Evolutionary conservation across 2,113 vertebrate genomes (phyloP).

Genomic region (Oxygymnocypris stewartii): DNA sequence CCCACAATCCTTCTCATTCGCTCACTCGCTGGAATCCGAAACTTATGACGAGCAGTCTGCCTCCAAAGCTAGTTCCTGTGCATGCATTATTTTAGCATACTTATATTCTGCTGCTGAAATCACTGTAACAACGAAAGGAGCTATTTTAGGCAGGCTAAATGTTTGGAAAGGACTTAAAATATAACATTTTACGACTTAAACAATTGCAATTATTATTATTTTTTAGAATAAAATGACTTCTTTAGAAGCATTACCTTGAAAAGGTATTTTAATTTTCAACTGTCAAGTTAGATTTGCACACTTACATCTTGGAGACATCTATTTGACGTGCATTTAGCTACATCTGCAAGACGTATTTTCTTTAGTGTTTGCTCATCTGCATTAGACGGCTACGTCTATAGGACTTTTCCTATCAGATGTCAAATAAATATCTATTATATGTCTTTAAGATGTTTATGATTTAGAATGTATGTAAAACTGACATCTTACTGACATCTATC

Average conservation of each 20-base stretch:
- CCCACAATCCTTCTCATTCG: neutral
- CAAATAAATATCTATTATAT: too few relatives aligned
- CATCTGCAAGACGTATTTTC: too few relatives aligned
- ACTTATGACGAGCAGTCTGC: constrained; percentile 10
- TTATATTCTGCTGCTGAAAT: neutral
- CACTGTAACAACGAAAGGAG: neutral
- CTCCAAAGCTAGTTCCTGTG: neutral
- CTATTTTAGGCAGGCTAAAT: neutral
- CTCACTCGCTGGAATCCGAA: neutral
- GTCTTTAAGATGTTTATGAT: too few relatives aligned
- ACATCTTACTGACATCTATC: too few relatives aligned
- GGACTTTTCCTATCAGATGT: too few relatives aligned
- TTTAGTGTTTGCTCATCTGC: too few relatives aligned
- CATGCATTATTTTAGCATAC: neutral
- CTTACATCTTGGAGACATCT: too few relatives aligned
- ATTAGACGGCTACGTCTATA: too few relatives aligned
- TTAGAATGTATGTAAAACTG: too few relatives aligned
- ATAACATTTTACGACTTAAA: neutral
- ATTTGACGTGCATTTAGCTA: too few relatives aligned
- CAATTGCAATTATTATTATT: neutral
- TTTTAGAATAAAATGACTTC: neutral
- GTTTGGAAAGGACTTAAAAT: neutral
- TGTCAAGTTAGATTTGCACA: too few relatives aligned
- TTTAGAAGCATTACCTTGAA: neutral
- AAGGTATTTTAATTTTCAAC: neutral